phyloP scores from a whole-genome alignment of 2,888 invertebrate genomes.

The Catocala fraxini region DNA sequence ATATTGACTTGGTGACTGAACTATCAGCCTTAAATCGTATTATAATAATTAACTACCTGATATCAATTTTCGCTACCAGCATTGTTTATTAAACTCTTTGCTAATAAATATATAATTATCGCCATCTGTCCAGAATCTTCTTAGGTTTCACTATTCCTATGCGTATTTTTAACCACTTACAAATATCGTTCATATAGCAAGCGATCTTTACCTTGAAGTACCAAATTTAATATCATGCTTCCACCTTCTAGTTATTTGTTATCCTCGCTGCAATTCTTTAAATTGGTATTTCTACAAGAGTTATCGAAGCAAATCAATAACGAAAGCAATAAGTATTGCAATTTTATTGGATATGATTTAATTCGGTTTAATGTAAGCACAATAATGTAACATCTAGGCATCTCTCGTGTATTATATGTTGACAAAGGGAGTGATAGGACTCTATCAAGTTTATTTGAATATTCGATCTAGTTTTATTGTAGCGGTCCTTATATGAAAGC shows the following conservation, averaged over 20 bases:
- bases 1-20: too few species aligned
- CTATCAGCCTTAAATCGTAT: too few species aligned
- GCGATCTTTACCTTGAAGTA: too few species aligned
- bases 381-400: constrained; percentile 15
- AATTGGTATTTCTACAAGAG: constrained; percentile 38
- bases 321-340: constrained; percentile 35
- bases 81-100: too few species aligned
- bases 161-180: too few species aligned
- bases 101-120: too few species aligned
- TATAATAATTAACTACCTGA: too few species aligned
- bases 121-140: too few species aligned
- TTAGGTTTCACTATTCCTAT: too few species aligned
- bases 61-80: too few species aligned
- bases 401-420: constrained; percentile 19
- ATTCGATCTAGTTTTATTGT: constrained; percentile 71
- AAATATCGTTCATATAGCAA: too few species aligned
- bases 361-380: constrained; percentile 35
- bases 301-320: constrained; percentile 47
- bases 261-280: constrained; percentile 31
- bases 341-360: constrained; percentile 46
- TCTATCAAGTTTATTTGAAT: constrained; percentile 41
- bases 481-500: constrained; percentile 67
- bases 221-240: constrained; percentile 49
- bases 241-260: constrained; percentile 29
- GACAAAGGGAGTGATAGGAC: constrained; percentile 19